Base-by-base conservation (phyloP, 2,888 invertebrate species). In the Mesoligia furuncula region DNA sequence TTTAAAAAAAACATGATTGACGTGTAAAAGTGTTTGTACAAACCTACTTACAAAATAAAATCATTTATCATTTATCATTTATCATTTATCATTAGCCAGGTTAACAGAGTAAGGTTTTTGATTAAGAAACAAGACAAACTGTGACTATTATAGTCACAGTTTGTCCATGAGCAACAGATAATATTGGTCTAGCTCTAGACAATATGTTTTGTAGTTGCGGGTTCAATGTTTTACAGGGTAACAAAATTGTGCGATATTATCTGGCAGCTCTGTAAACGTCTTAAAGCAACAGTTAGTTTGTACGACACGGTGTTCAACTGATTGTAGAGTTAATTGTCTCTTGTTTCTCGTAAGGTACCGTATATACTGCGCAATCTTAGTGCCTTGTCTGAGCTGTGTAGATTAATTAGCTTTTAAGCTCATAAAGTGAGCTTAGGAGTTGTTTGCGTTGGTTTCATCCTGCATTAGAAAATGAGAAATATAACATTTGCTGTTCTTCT, bases 251-350 rank as follows among this genome's bases (percentile, higher is more conserved):
- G 36, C 61, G 62, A 73, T 73, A 71, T 71, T 68, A 61, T 74
- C 67, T 70, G 48, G 39, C 39, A 45, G 39, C 39, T 64, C 11
- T n/a, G 65, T 75, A 73, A 77, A 54, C 45, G 27, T 75, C 54
- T 61, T 57, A 51, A 65, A 72, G 65, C 75, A 75, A 73, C 66
- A 72, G 62, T 84, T 83, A 51, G 36, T 62, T 80, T 77, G 72
- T 81, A 69, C 69, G 36, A 81, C 78, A 73, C 31, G 48, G 27
- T 83, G 79, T 81, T 54, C 69, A 84, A 75, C 80, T 72, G 80
- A 64, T 79, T 80, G 69, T 80, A 7, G 57, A 45, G 59, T 68
- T 80, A 67, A 84, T 84, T 75, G 65, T 80, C 45, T 61, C 66
- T 85, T 64, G 73, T 73, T 67, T 48, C 59, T 65, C 17, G 59